Evolutionary conservation across 2,888 invertebrate genomes (phyloP).

Genomic region (Ernsta delagoae): DNA sequence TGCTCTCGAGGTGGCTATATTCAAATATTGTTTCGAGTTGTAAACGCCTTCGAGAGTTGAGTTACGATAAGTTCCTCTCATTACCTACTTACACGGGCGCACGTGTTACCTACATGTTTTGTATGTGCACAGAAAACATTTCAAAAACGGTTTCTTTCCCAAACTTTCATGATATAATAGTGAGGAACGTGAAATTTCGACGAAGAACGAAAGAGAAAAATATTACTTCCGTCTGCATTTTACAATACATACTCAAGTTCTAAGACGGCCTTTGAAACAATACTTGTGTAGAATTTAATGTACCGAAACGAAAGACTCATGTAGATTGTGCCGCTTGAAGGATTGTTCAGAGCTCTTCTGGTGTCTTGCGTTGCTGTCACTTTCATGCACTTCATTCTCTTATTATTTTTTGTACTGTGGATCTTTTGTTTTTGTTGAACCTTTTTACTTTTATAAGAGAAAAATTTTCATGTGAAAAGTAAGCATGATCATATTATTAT

Average conservation of each 20-base stretch:
- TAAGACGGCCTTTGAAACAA: slow-evolving; percentile 31
- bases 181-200: slow-evolving; percentile 7
- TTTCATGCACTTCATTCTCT: slow-evolving; percentile 15
- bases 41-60: slow-evolving; percentile 48
- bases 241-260: slow-evolving; percentile 18
- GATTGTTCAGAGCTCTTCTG: slow-evolving; percentile 24
- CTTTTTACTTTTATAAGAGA: no score
- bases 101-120: slow-evolving; percentile 9
- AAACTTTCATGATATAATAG: slow-evolving; percentile 1
- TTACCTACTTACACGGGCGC: neutral
- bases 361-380: slow-evolving; percentile 20
- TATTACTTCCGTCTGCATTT: slow-evolving; percentile 12
- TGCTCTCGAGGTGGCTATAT: no score
- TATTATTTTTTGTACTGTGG: slow-evolving; percentile 1
- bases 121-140: slow-evolving; percentile 6
- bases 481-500: no score
- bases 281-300: slow-evolving; percentile 30
- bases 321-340: slow-evolving; percentile 25
- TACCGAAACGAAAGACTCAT: slow-evolving; percentile 28
- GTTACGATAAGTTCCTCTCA: slow-evolving; percentile 13
- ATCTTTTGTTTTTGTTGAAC: neutral
- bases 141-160: neutral
- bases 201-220: neutral
- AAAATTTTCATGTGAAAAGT: no score
- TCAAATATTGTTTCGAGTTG: slow-evolving; percentile 59